Percentiles rank a stretch among this genome's conserved stretches.
Conservation (phyloP, 2,113 vertebrate species). For the Bostrychus sinensis region DNA sequence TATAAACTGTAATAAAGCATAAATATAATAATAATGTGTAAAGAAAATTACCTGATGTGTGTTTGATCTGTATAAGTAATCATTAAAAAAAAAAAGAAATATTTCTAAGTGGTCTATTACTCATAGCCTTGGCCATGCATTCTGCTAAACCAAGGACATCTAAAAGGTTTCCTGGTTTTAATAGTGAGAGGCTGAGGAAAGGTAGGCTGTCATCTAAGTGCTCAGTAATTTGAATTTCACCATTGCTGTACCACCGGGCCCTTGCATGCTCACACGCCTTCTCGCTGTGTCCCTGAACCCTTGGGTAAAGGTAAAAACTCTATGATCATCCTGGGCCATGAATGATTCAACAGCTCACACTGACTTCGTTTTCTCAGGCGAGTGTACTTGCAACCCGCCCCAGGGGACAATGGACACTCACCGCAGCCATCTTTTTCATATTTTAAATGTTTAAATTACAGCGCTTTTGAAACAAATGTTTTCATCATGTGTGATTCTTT, state of each 20-base stretch:
- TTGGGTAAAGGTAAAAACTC: conserved; percentile 34
- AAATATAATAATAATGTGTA: background rate
- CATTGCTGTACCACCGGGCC: conserved; percentile 4
- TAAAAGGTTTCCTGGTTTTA: conserved; percentile 21
- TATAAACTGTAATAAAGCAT: no score
- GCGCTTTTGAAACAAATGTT: conserved; percentile 2
- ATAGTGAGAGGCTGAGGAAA: background rate
- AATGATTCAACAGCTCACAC: conserved; percentile 63
- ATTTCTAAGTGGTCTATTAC: background rate
- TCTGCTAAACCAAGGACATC: conserved; percentile 27
- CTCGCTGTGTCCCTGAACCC: conserved; percentile 35
- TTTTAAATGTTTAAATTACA: conserved; percentile 11
- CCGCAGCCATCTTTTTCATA: conserved; percentile 1
- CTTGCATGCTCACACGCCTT: conserved; percentile 23
- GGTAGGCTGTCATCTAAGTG: conserved; percentile 8
- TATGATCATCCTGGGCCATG: conserved; percentile 40
- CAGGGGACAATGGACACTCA: conserved; percentile 20
- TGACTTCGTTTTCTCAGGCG: conserved; percentile 43
- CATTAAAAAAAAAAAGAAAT: background rate
- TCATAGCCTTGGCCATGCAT: background rate
- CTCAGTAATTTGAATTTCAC: conserved; percentile 16
- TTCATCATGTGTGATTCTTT: background rate
- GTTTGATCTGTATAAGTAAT: no score
- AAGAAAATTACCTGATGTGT: background rate
- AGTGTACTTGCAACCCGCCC: conserved; percentile 33